Percentiles rank a stretch among this genome's conserved stretches.
These are phyloP conservation scores for Balaenoptera acutorostrata DNA, from an alignment of 2,113 vertebrate genomes.

Conservation along the genomic window DNA sequence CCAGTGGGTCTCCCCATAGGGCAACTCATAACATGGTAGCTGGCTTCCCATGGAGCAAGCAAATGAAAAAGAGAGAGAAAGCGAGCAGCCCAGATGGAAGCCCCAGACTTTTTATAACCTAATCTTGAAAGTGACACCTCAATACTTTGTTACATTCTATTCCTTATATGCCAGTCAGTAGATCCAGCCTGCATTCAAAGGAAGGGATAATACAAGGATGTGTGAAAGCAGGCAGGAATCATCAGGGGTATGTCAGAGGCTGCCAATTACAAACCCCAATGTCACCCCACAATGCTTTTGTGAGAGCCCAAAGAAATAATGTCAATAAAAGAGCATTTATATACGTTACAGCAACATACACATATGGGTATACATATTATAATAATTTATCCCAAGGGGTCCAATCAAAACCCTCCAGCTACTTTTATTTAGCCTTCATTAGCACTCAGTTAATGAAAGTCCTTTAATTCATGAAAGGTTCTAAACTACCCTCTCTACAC, in stretches of 20 bases:
- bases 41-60: neutral
- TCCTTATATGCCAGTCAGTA: neutral
- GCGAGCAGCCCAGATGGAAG: neutral
- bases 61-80: neutral
- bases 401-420: neutral
- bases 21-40: neutral
- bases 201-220: neutral
- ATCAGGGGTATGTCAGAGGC: neutral
- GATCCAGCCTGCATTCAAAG: neutral
- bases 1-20: neutral
- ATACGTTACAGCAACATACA: neutral
- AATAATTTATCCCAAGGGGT: neutral
- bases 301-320: neutral
- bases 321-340: neutral
- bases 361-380: neutral
- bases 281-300: neutral
- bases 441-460: neutral
- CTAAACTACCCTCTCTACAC: neutral
- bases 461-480: conserved; percentile 17
- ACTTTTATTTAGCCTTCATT: conserved; percentile 13
- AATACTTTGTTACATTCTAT: neutral
- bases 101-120: neutral
- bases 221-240: neutral
- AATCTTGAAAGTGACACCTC: neutral
- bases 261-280: neutral